These are phyloP conservation scores for Drosophila tsacasi DNA, from an alignment of 1,140 invertebrate species.

Conservation along the genomic window DNA sequence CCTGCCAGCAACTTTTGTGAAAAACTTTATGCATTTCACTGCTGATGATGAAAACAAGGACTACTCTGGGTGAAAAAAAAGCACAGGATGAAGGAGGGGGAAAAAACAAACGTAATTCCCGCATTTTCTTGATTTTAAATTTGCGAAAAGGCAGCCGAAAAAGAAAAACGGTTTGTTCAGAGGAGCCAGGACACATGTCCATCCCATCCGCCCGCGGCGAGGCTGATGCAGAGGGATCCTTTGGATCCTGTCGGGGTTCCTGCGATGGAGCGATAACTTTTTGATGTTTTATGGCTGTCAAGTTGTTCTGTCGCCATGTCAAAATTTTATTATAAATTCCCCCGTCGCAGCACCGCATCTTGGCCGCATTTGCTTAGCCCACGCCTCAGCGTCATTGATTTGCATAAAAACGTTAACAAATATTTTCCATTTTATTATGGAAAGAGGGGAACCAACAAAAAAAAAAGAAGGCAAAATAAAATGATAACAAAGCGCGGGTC, in stretches of 20 bases:
- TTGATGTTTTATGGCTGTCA: constrained; percentile 83
- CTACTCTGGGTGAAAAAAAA: constrained; percentile 1
- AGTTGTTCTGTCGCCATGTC: constrained; percentile 73
- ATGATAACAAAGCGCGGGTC: constrained; percentile 40
- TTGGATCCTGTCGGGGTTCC: constrained; percentile 1
- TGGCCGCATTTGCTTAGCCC: constrained; percentile 32
- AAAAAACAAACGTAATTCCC: constrained; percentile 49
- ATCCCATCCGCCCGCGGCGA: constrained; percentile 45
- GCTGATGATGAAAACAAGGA: constrained; percentile 71
- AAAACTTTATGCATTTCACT: constrained; percentile 82
- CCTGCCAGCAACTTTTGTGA: constrained; percentile 76
- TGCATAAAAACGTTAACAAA: constrained; percentile 81
- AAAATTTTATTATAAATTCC: constrained; percentile 77
- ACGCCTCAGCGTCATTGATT: constrained; percentile 60
- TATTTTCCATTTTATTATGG: constrained; percentile 74
- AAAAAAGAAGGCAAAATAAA: constrained; percentile 23
- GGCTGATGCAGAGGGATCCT: constrained; percentile 30
- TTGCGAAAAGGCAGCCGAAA: constrained; percentile 40
- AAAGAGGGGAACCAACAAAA: constrained; percentile 34
- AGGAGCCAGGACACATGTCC: constrained; percentile 62
- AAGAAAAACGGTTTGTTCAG: constrained; percentile 49
- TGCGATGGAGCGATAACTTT: constrained; percentile 72
- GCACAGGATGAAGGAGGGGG: background rate
- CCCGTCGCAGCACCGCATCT: constrained; percentile 4
- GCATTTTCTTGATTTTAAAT: constrained; percentile 70